Base-by-base conservation (phyloP, 2,797 vertebrate genomes). In the Astyanax mexicanus region DNA sequence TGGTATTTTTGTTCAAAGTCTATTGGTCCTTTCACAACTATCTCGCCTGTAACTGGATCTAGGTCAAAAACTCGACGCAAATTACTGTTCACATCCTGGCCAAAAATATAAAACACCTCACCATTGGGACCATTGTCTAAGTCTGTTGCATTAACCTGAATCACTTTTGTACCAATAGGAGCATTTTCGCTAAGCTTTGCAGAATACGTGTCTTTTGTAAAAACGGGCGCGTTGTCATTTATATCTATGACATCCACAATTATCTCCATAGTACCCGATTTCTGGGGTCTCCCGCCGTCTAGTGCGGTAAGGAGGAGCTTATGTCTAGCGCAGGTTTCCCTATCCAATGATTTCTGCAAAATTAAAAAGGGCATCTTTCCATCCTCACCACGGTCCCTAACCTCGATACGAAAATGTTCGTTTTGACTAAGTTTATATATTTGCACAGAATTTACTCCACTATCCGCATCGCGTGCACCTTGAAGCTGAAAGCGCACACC, bases 201-300 rank as follows among this genome's bases (percentile, higher is more conserved):
- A 49, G 86, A 82, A 25, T 91, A 92, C 32, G 84, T 72, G 4
- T 85, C 77, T 11, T 86, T 81, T 25, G 75, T 71, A 40, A 93
- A 93, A 37, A 83, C 23, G 0, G 91, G 91, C 0, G 81, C 75
- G 25, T 92, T 92, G 72, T 93, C 91, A 78, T 93, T 93, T 35
- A 87, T 60, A 51, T 93, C 92, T 15, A 83, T 52, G 2, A 88
- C 80, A 5, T 80, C 79, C 3, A 88, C 38, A 19, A 35, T 61
- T 8, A 88, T 88, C 17, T 72, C 75, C 55, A 80, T 68, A 12
- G 64, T 75, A 0, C 84, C 85, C 5, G 83, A 83, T 40, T 67
- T 83, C 13, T 74, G 23, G 0, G 82, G 82, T 72, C 73, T 82
- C 21, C 85, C 85, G 54, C 85, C 85, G 70, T 86, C 85, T 40